Conservation (phyloP, 2,113 vertebrate species). For the Podocnemis expansa region DNA sequence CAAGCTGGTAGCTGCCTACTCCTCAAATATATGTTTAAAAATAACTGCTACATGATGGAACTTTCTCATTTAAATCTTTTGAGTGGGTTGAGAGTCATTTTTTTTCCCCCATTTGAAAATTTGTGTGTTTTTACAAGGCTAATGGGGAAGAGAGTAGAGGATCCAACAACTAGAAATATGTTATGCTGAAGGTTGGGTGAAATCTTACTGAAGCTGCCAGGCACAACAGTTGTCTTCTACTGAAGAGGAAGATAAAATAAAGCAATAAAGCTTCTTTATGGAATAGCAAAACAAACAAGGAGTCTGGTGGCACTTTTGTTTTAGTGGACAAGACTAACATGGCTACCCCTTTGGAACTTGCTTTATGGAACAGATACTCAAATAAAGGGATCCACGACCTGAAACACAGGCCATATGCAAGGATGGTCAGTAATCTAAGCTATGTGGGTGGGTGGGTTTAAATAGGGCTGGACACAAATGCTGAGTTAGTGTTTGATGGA, state of each 20-base stretch:
- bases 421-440: neutral
- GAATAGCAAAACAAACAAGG: too few species aligned
- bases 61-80: neutral
- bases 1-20: neutral
- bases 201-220: neutral
- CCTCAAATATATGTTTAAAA: neutral
- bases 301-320: too few species aligned
- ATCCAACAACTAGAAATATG: neutral
- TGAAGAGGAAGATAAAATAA: neutral
- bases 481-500: neutral
- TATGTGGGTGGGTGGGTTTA: neutral
- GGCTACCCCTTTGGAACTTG: too few species aligned
- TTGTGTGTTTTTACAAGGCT: neutral
- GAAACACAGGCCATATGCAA: neutral
- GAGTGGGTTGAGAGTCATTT: neutral
- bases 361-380: neutral
- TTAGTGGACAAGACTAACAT: too few species aligned
- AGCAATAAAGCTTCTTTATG: neutral
- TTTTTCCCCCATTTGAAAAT: neutral
- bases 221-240: neutral
- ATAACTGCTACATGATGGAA: neutral
- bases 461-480: neutral
- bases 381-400: neutral
- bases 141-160: neutral
- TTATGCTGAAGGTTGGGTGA: neutral